Evolutionary conservation across 2,888 invertebrate species (phyloP), one percentile per base, ranked within the genome.

Genomic region (Rapana venosa): DNA sequence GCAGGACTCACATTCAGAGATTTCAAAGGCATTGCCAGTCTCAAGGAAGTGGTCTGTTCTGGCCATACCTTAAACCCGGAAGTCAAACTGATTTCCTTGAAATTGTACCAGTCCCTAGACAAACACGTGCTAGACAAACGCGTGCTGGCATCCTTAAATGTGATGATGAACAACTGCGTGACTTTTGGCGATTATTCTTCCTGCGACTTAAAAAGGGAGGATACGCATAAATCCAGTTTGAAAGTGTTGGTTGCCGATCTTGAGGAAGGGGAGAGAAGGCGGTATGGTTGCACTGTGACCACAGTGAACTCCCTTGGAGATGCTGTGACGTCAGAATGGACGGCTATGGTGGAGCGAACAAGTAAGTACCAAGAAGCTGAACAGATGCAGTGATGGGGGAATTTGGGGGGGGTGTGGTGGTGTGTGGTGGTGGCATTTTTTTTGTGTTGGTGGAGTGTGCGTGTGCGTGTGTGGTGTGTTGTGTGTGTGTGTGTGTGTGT

Each of bases 11-110:
- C 74, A n/a, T 36, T 26, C 20, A 36, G 89, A 35, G 77, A 89
- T 47, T 89, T 85, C 83, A 70, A 85, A 22, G 74, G 58, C 56
- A 85, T 89, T 70, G 32, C 47, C 0, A 89, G 89, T 58, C 36
- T 89, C 74, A 74, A 89, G 74, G 89, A 89, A 85, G 77, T 89
- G n/a, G 89, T 84, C 22, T 89, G 89, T 36, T 89, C 83, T 8
- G 89, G 89, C 26, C 77, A 70, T 8, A n/a, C 30, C 5, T 47
- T 89, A 22, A n/a, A 26, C 30, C 74, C 47, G 74, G 89, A 89
- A 74, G 85, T 85, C 56, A 83, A 36, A 26, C 30, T 89, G 47
- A 36, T 85, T 26, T 84, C 89, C 22, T 47, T 89, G 74, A 89
- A 84, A 66, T 11, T 89, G 66, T 85, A 30, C 32, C 61, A 47